These are phyloP conservation scores for Apodemus speciosus DNA, from an alignment of 2,113 vertebrate species.

Conservation along the genomic window DNA sequence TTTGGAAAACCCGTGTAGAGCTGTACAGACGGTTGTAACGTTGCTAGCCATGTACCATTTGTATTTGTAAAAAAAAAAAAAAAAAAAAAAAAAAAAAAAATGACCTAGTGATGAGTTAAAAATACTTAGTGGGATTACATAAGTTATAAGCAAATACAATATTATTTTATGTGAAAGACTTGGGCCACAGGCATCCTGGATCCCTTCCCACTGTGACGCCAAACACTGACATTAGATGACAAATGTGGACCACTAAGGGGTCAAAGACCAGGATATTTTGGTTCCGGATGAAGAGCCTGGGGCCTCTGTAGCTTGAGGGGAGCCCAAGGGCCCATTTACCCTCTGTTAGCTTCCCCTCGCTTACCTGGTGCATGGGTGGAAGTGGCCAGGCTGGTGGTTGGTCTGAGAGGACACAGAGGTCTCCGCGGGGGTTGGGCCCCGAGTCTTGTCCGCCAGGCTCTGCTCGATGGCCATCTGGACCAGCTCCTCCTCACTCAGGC, in stretches of 20 bases:
- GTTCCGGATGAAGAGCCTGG: not conserved
- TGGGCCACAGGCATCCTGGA: not conserved
- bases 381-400: slow-evolving; percentile 78
- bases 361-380: slow-evolving; percentile 87
- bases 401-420: accelerated
- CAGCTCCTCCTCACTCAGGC: slow-evolving; percentile 93
- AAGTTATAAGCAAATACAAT: not conserved
- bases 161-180: not conserved
- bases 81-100: not conserved
- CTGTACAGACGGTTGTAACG: too few species aligned
- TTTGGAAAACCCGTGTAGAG: not conserved
- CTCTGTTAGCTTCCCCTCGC: not conserved
- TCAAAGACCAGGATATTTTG: too few species aligned
- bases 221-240: too few species aligned
- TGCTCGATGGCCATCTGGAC: slow-evolving; percentile 94
- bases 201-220: not conserved
- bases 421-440: slow-evolving; percentile 70
- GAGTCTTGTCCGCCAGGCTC: slow-evolving; percentile 87
- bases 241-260: not conserved
- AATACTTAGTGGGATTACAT: not conserved
- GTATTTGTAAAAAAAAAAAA: not conserved
- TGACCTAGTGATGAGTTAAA: not conserved
- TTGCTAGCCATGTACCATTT: not conserved
- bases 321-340: not conserved
- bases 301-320: accelerated